These are phyloP conservation scores for Prunella fulvescens DNA, from an alignment of 2,113 vertebrate species.

Conservation along the genomic window DNA sequence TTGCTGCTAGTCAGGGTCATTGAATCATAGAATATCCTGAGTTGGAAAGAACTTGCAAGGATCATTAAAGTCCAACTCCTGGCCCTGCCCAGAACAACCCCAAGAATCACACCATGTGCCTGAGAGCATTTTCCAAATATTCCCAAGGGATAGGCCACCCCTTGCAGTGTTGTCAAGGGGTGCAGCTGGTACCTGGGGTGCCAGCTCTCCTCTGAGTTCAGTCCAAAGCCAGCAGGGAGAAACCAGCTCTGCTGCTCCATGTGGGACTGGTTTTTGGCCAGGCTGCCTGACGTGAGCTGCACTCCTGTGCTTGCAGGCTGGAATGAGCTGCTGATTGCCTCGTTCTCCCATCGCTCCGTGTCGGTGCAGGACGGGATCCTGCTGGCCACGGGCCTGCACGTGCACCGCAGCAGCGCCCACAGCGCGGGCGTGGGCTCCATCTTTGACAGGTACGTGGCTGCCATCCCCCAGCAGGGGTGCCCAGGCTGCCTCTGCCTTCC, in stretches of 20 bases:
- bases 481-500: neutral
- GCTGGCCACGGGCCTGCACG: constrained; percentile 89
- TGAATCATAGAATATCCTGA: neutral
- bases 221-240: neutral
- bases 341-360: constrained; percentile 94
- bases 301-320: constrained; percentile 75
- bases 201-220: neutral
- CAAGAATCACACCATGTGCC: neutral
- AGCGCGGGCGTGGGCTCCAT: constrained; percentile 95
- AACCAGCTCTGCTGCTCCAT: neutral
- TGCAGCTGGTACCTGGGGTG: neutral
- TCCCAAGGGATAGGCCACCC: neutral
- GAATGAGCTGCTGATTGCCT: constrained; percentile 95
- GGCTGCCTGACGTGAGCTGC: neutral
- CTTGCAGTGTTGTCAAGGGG: neutral
- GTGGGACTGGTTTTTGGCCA: neutral
- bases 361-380: constrained; percentile 94
- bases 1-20: neutral
- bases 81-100: neutral
- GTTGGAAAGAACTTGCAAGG: neutral
- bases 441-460: constrained; percentile 84
- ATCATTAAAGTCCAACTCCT: neutral
- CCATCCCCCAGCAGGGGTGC: neutral
- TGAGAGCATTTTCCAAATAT: neutral
- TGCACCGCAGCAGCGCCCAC: constrained; percentile 93